A percentile compares a stretch with the other conserved stretches of the same genome.
These are phyloP conservation scores for Ganaspis brasiliensis DNA, from an alignment of 2,888 invertebrate genomes.

Conservation along the genomic window DNA sequence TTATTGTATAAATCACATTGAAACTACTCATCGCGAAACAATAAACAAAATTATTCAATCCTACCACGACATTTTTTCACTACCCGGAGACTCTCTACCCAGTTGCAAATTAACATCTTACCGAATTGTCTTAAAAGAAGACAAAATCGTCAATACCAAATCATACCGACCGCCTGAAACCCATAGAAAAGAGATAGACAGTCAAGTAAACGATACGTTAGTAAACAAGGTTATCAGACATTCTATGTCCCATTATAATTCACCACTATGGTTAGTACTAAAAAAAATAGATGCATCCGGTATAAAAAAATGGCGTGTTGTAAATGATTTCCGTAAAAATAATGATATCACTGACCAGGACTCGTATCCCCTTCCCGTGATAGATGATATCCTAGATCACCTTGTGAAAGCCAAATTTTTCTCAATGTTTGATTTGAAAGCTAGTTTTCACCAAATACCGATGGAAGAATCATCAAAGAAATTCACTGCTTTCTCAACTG, in stretches of 20 bases:
- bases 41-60: not conserved
- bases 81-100: not conserved
- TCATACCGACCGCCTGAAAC: not conserved
- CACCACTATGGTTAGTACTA: not conserved
- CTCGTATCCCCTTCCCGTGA: not conserved
- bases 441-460: not conserved
- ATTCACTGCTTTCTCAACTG: not conserved
- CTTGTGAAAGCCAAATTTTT: constrained; percentile 6
- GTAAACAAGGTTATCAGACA: not conserved
- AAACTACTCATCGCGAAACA: not conserved
- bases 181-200: not conserved
- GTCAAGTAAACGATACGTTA: not conserved
- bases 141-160: not conserved
- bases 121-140: not conserved
- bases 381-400: not conserved
- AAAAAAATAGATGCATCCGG: constrained; percentile 7
- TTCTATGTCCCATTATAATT: not conserved
- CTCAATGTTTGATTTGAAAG: not conserved
- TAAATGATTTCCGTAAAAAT: not conserved
- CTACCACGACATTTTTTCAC: not conserved
- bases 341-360: not conserved
- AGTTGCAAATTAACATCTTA: not conserved
- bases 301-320: constrained; percentile 4
- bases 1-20: not conserved
- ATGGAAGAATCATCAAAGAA: not conserved